These are phyloP conservation scores for Halictus quadricinctus DNA, from an alignment of 2,888 invertebrate genomes.

Conservation along the genomic window DNA sequence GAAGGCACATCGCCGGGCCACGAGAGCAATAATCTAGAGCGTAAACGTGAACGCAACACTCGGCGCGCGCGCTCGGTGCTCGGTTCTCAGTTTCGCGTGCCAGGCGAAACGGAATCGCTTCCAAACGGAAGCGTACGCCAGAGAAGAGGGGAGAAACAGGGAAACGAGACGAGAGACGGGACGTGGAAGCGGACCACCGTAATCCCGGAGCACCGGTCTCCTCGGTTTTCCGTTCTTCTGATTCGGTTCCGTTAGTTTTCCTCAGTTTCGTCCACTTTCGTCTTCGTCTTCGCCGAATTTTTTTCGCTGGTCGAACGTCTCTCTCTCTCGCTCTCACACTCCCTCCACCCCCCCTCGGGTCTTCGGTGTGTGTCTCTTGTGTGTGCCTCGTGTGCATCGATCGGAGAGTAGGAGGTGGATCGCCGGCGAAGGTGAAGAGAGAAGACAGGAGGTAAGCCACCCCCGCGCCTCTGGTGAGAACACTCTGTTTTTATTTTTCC, in stretches of 20 bases:
- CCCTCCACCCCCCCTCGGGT: neutral
- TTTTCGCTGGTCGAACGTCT: neutral
- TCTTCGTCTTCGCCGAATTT: neutral
- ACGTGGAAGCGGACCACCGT: slow-evolving; percentile 1
- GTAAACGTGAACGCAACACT: slow-evolving; percentile 15
- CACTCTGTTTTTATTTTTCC: neutral
- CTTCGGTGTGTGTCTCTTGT: slow-evolving; percentile 34
- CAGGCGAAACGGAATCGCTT: slow-evolving; percentile 23
- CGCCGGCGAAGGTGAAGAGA: slow-evolving; percentile 34
- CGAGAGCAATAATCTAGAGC: slow-evolving; percentile 10
- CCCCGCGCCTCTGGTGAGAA: neutral
- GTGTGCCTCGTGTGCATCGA: slow-evolving; percentile 53
- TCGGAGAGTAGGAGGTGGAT: slow-evolving; percentile 43
- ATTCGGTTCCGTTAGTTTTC: neutral
- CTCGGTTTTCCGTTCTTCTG: neutral
- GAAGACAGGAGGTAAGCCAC: slow-evolving; percentile 30
- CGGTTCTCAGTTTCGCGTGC: slow-evolving; percentile 63
- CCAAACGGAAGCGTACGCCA: neutral
- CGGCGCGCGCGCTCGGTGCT: slow-evolving; percentile 1
- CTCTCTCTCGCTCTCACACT: neutral
- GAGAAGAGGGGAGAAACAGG: neutral
- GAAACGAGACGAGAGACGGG: neutral
- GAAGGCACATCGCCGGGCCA: neutral
- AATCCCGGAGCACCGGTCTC: neutral
- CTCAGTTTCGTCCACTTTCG: neutral